phyloP scores from a whole-genome alignment of 2,888 invertebrate species.

The Zaprionus lineosus region DNA sequence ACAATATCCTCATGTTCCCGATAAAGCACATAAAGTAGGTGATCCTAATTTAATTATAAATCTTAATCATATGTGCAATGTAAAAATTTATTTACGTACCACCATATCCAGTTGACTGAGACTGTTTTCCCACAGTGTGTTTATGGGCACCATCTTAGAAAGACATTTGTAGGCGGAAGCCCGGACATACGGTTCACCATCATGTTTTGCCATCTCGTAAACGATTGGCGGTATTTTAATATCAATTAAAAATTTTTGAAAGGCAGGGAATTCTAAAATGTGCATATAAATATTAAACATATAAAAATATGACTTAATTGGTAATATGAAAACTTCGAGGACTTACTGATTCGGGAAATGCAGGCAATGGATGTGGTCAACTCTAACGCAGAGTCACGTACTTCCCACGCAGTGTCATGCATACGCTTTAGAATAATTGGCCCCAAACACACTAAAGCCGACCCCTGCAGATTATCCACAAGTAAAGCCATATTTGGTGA shows the following conservation, averaged over 20 bases:
- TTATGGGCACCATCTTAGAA: slow-evolving; percentile 86
- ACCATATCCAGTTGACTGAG: slow-evolving; percentile 85
- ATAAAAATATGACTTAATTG: not conserved
- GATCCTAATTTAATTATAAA: too few species aligned
- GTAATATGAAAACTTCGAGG: not conserved
- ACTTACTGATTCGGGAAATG: slow-evolving; percentile 88
- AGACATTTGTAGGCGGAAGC: slow-evolving; percentile 89
- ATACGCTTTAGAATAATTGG: slow-evolving; percentile 87
- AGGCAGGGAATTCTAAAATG: slow-evolving; percentile 88
- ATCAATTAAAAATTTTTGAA: slow-evolving; percentile 88
- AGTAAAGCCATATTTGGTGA: slow-evolving; percentile 90
- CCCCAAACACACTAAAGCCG: slow-evolving; percentile 87
- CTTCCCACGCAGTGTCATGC: slow-evolving; percentile 90
- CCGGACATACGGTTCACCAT: slow-evolving; percentile 89
- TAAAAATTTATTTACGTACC: slow-evolving; percentile 82
- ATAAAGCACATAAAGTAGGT: slow-evolving; percentile 84
- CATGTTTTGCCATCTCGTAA: slow-evolving; percentile 86
- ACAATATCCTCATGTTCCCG: slow-evolving; percentile 91
- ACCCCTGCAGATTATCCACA: slow-evolving; percentile 86
- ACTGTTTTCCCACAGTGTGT: slow-evolving; percentile 87
- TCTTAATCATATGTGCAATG: too few species aligned
- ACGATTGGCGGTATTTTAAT: slow-evolving; percentile 87
- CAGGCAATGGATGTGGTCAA: slow-evolving; percentile 87
- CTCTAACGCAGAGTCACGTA: slow-evolving; percentile 90
- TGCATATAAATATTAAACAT: too few species aligned